Base-by-base conservation (phyloP, 2,888 invertebrate genomes). In the Latrodectus elegans region DNA sequence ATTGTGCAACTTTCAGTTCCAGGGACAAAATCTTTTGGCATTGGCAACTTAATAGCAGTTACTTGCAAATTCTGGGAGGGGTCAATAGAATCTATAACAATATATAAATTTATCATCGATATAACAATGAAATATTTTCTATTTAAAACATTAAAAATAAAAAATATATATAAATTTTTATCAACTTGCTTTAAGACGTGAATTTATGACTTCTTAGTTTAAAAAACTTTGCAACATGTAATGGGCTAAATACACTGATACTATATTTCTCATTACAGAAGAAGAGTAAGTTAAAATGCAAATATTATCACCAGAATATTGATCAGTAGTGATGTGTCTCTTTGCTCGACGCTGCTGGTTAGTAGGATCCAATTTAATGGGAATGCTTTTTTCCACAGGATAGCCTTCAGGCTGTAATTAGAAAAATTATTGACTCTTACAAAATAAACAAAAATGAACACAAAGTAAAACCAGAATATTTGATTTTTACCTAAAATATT, bases 361-460 rank as follows among this genome's bases (percentile, higher is more conserved):
- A 17, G 83, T 64, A 0, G 90, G 90, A 85, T 90, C 90, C 49
- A 90, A 73, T 60, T 84, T 81, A 49, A 90, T 84, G 2, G 89
- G 60, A 10, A 89, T 73, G 26, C 85, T 74, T 8, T 89, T 55
- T 72, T 89, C 89, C 17, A 86, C 73, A n/a, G 70, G 71, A 38
- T 87, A 67, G 8, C 90, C 89, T 81, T 89, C 88, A 9, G 89
- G 82, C 89, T 89, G 51, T 4, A 81, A 80, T n/a, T 11, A 84
- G 17, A 55, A 55, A 70, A 52, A 70, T 0, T 10, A 60, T 38
- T 38, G 4, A 38, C 6, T 38, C 38, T 38, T 38, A 38, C 38
- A 38, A 38, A 38, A 38, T 38, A 38, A 38, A 38, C 38, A 38
- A 38, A 38, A 38, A 38, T 38, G 38, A 3, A 38, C 3, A 38